These are phyloP conservation scores for Ricordea florida DNA, from an alignment of 92 coral and sea anemone species.

Conservation along the genomic window DNA sequence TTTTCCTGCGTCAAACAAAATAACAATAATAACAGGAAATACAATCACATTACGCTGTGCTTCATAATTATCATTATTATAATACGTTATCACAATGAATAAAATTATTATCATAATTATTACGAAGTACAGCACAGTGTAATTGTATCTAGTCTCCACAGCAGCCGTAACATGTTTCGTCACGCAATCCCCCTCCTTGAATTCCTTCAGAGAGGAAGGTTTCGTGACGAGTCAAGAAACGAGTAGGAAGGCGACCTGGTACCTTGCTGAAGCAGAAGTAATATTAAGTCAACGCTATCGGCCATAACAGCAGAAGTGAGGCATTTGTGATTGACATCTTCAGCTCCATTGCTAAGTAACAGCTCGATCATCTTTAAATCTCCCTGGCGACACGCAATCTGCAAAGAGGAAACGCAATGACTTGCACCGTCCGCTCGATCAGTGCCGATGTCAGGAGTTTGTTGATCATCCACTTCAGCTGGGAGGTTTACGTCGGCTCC, in stretches of 20 bases:
- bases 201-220: no score
- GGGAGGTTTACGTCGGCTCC: conserved; percentile 82
- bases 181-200: no score
- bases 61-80: no score
- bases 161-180: no score
- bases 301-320: conserved; percentile 76
- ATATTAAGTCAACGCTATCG: conserved; percentile 64
- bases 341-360: conserved; percentile 78
- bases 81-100: no score
- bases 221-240: neutral
- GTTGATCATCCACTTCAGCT: conserved; percentile 27
- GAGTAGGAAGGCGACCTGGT: neutral
- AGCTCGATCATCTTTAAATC: conserved; percentile 70
- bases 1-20: no score
- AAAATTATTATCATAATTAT: no score
- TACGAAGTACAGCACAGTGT: no score
- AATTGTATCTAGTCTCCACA: no score
- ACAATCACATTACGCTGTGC: no score
- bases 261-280: conserved; percentile 78
- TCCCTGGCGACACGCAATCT: conserved; percentile 79
- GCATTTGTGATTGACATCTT: conserved; percentile 76
- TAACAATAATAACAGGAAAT: no score
- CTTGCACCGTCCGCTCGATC: neutral
- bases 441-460: conserved; percentile 8
- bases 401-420: conserved; percentile 21